A percentile compares a stretch with the other conserved stretches of the same genome.
These are phyloP conservation scores for Ypsolopha sequella DNA, from an alignment of 2,888 invertebrate genomes.

Conservation along the genomic window DNA sequence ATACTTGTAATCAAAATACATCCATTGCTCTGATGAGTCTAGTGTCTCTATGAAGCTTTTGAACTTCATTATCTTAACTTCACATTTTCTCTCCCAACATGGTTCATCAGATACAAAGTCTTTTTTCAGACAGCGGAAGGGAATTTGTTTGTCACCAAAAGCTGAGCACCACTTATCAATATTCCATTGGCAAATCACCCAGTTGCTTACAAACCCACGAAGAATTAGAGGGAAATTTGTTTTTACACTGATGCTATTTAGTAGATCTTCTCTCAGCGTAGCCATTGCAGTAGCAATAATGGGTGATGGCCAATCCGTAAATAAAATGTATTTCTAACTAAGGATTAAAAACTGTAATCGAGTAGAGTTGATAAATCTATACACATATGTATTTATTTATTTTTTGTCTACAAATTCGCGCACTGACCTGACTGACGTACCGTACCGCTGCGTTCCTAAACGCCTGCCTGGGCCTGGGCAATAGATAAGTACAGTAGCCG, in stretches of 20 bases:
- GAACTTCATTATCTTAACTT: constrained; percentile 70
- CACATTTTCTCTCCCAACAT: constrained; percentile 84
- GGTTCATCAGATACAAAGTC: constrained; percentile 65
- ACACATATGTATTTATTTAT: too few species aligned
- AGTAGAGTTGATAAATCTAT: too few species aligned
- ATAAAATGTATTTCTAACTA: too few species aligned
- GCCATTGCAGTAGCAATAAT: too few species aligned
- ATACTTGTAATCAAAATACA: constrained; percentile 90
- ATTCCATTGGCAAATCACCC: constrained; percentile 72
- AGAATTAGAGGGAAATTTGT: constrained; percentile 61
- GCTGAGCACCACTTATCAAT: constrained; percentile 71
- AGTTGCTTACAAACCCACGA: constrained; percentile 60
- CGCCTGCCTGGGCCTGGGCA: too few species aligned
- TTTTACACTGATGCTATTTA: neutral
- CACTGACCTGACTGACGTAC: too few species aligned
- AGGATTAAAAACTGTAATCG: too few species aligned
- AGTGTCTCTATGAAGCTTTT: constrained; percentile 68
- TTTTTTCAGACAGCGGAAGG: constrained; percentile 65
- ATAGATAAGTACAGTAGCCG: too few species aligned
- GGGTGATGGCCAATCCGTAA: too few species aligned
- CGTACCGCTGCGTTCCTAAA: too few species aligned
- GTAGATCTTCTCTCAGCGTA: neutral
- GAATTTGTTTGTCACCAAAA: constrained; percentile 66
- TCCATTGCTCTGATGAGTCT: constrained; percentile 69
- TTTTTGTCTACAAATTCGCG: too few species aligned